Conservation (phyloP, 2,797 vertebrate species). For the Pachyuromys duprasi region DNA sequence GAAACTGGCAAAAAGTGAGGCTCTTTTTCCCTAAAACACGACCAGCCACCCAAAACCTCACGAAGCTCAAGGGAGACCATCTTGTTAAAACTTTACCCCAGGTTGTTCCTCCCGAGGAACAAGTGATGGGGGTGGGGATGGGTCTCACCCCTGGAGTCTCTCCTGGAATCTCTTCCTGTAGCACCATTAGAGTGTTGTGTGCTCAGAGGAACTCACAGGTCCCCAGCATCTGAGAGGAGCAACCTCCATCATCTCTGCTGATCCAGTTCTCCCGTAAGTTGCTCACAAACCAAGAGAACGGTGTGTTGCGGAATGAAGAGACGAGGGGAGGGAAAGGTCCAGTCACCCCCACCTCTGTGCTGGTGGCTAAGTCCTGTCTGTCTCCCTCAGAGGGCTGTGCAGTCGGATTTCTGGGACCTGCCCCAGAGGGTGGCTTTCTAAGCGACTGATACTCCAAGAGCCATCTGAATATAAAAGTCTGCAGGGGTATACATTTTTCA, state of each 20-base stretch:
- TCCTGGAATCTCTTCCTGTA: no score
- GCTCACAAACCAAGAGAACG: neutral
- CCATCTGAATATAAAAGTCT: neutral
- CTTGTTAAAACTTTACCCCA: constrained; percentile 63
- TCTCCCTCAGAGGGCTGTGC: neutral
- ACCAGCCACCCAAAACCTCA: neutral
- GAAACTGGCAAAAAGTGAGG: neutral
- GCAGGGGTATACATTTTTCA: neutral
- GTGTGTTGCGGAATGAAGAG: neutral
- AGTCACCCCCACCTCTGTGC: no score
- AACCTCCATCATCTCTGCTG: neutral
- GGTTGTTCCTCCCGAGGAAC: neutral
- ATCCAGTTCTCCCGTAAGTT: neutral
- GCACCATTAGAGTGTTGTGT: neutral
- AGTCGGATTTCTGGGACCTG: neutral
- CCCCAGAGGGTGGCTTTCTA: neutral
- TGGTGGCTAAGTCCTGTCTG: neutral
- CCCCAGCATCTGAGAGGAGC: neutral
- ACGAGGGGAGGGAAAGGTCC: neutral
- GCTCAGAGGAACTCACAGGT: neutral
- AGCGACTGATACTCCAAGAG: neutral
- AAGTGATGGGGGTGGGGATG: fast-evolving
- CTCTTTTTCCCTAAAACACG: constrained; percentile 24
- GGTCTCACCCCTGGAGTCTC: neutral
- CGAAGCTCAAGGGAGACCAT: neutral